These are phyloP conservation scores for Geothlypis trichas DNA, from an alignment of 2,113 vertebrate species.

Conservation along the genomic window DNA sequence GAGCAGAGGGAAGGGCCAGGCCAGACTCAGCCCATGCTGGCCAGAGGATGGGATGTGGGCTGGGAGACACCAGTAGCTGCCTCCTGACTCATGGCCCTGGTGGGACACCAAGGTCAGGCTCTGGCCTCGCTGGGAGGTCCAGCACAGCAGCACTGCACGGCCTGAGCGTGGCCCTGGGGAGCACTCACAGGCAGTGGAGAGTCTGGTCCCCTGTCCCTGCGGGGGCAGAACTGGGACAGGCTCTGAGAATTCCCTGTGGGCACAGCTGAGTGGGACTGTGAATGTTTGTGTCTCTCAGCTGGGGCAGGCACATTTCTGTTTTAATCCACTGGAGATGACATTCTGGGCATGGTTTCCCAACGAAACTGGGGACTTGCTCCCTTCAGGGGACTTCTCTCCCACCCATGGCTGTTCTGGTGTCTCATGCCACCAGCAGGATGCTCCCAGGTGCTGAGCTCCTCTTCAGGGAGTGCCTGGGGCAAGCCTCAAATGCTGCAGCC, in stretches of 20 bases:
- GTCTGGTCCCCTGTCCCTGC: not conserved
- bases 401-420: rapidly evolving
- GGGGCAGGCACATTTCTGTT: not conserved
- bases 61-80: not conserved
- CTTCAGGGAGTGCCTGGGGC: not conserved
- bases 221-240: not conserved
- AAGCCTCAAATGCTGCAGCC: not conserved
- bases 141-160: rapidly evolving
- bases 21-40: not conserved
- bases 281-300: not conserved
- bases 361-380: not conserved
- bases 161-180: rapidly evolving
- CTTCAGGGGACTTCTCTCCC: not conserved
- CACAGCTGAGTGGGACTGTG: not conserved
- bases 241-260: not conserved
- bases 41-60: not conserved
- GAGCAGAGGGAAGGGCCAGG: not conserved
- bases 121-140: not conserved
- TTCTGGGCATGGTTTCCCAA: not conserved
- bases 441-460: not conserved
- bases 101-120: not conserved
- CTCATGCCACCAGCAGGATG: not conserved
- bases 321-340: not conserved
- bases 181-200: rapidly evolving
- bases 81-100: not conserved